Evolutionary conservation across 2,113 vertebrate genomes (phyloP), one percentile per base, ranked within the genome.

Genomic region (Tetrax tetrax): DNA sequence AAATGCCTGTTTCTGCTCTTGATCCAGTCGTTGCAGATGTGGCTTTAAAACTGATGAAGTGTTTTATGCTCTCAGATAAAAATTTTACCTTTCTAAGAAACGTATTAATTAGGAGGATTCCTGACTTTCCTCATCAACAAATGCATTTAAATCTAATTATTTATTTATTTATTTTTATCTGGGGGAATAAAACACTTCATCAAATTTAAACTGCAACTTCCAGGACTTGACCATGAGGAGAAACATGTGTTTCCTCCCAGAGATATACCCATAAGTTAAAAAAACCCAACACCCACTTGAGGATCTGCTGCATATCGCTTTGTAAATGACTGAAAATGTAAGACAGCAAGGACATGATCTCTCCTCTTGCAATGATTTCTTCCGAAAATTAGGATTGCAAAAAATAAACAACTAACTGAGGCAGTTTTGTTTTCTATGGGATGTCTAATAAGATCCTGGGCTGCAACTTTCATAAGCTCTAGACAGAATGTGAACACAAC

Each of bases 1-100:
- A 97, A 94, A 83, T 76, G 93, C 64, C 96, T 95, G 95, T 77
- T 97, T 93, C 95, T 96, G 82, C 83, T 93, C 92, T 95, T 95
- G 83, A 95, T 65, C 50, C 87, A 91, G 80, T 59, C 59, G 77
- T 94, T 83, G 74, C 96, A 97, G 92, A 97, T 96, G 95, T 96
- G 93, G 90, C 86, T 93, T 97, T 96, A 97, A 97, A 97, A 95
- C 95, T 97, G 96, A 97, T 97, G 95, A 97, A 97, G 96, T 97
- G 95, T 97, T 97, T 97, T 97, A 97, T 96, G 89, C 63, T 77
- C 81, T 68, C 90, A 96, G 96, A 97, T 95, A 96, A 96, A 96
- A 96, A 91, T 71, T 95, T 94, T 94, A 93, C 87, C 51, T 96
- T 95, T 89, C 91, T 91, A 83, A 97, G 93, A 84, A 96, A 94